Evolutionary conservation across 1,140 invertebrate species (phyloP).

Genomic region (Lordiphosa stackelbergi): DNA sequence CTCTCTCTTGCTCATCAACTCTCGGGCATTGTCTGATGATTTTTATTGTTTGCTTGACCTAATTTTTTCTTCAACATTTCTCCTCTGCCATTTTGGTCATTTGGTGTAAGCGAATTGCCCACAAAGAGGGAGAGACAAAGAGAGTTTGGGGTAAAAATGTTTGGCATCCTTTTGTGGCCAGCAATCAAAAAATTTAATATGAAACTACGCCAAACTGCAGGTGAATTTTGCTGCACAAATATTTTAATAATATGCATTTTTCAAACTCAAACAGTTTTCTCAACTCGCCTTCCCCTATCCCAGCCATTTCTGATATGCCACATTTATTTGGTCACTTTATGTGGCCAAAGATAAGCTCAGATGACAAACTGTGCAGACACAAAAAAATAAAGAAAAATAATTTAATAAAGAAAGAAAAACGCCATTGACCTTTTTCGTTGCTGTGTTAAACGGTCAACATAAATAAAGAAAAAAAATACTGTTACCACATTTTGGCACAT

Average conservation of each 20-base stretch:
- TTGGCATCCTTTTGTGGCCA: conserved; percentile 6
- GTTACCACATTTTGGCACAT: not conserved
- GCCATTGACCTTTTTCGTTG: conserved; percentile 12
- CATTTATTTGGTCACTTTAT: not conserved
- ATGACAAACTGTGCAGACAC: conserved; percentile 8
- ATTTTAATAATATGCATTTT: conserved; percentile 1
- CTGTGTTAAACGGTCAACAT: conserved; percentile 10
- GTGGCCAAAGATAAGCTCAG: conserved; percentile 10
- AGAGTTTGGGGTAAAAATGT: conserved; percentile 20
- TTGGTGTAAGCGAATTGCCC: conserved; percentile 35
- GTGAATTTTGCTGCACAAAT: conserved; percentile 1
- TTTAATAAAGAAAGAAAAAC: conserved; percentile 8
- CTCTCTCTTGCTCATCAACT: conserved; percentile 48
- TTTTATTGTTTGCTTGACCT: conserved; percentile 74
- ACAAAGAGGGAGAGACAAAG: conserved; percentile 41
- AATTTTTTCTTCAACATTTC: conserved; percentile 48
- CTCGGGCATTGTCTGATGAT: conserved; percentile 60
- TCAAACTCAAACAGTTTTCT: no score
- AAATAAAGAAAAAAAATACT: conserved; percentile 1
- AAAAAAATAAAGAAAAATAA: conserved; percentile 11
- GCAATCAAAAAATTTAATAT: not conserved
- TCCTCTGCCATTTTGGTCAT: conserved; percentile 23
- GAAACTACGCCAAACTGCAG: not conserved
- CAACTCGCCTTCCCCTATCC: not conserved
- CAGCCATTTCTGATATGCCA: not conserved